These are phyloP conservation scores for Muraenolepis orangiensis DNA, from an alignment of 2,797 vertebrate genomes.

Conservation along the genomic window DNA sequence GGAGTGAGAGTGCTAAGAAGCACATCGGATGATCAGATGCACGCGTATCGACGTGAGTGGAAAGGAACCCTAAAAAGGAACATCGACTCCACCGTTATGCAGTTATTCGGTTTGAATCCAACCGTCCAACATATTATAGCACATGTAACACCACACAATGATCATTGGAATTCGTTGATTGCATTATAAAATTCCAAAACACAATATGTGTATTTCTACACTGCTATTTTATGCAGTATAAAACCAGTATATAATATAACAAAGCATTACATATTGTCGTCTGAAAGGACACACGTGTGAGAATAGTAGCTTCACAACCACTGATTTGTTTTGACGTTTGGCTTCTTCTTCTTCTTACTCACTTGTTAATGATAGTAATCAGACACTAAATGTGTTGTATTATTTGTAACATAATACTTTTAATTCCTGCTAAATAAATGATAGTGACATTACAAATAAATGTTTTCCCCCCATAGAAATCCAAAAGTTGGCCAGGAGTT, in stretches of 20 bases:
- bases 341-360: too few relatives aligned
- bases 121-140: not conserved
- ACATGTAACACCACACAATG: not conserved
- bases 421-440: too few relatives aligned
- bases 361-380: too few relatives aligned
- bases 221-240: not conserved
- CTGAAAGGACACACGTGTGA: not conserved
- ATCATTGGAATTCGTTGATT: not conserved
- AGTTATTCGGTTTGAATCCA: slow-evolving; percentile 10
- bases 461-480: too few relatives aligned
- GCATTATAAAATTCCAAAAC: not conserved
- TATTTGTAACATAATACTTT: too few relatives aligned
- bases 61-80: slow-evolving; percentile 42
- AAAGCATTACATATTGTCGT: too few relatives aligned
- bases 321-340: not conserved
- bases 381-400: too few relatives aligned
- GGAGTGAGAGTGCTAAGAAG: slow-evolving; percentile 56
- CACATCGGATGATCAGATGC: slow-evolving; percentile 35
- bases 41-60: slow-evolving; percentile 23
- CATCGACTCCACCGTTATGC: slow-evolving; percentile 12
- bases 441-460: too few relatives aligned
- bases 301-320: not conserved
- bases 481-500: not conserved
- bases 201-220: not conserved
- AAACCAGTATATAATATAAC: too few relatives aligned